phyloP scores from a whole-genome alignment of 2,113 vertebrate species.

The Colistium nudipinnis region DNA sequence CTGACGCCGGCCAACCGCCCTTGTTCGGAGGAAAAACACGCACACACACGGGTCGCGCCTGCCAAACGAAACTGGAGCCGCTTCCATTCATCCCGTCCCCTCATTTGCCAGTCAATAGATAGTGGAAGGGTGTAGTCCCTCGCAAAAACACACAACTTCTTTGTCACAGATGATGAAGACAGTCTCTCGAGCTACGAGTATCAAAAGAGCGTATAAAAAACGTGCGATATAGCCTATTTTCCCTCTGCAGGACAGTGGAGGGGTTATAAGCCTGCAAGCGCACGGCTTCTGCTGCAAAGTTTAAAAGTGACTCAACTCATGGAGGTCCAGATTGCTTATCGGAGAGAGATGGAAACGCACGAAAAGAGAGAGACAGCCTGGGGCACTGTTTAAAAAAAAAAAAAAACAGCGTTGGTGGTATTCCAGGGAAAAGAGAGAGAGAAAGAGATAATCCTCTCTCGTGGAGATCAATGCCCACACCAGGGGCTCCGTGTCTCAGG shows the following conservation, averaged over 20 bases:
- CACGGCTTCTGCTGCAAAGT: not conserved
- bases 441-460: constrained; percentile 26
- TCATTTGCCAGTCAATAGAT: constrained; percentile 20
- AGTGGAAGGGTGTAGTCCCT: constrained; percentile 2
- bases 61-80: not conserved
- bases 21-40: constrained; percentile 23
- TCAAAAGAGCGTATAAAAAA: not conserved
- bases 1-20: constrained; percentile 2
- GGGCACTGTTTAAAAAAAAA: no score
- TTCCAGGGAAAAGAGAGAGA: not conserved
- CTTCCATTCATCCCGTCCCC: constrained; percentile 2
- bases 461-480: constrained; percentile 44
- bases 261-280: not conserved
- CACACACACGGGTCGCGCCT: not conserved
- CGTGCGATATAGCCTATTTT: not conserved
- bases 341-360: not conserved
- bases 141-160: constrained; percentile 1
- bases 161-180: not conserved
- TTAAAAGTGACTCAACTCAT: not conserved
- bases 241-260: not conserved
- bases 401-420: not conserved
- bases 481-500: constrained; percentile 30
- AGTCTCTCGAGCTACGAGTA: not conserved
- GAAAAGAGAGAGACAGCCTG: not conserved
- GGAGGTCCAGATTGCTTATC: no score